Evolutionary conservation across 2,797 vertebrate species (phyloP), one percentile per base, ranked within the genome.

Genomic region (Chloroceryle amazona): DNA sequence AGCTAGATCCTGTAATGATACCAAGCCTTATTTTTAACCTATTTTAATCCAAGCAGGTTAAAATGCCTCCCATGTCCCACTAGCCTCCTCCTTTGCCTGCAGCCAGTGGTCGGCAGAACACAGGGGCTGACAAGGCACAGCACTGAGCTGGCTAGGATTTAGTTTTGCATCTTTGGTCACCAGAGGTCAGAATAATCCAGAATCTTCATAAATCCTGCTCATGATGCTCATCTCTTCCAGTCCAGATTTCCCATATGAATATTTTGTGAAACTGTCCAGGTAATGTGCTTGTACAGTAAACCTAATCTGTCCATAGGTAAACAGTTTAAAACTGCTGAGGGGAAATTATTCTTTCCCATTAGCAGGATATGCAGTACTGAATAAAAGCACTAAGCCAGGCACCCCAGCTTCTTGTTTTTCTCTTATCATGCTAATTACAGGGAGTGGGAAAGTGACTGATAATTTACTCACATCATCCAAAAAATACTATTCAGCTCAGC

Each of bases 41-140:
- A 28, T 87, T 92, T 67, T 28, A 65, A 87, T 71, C 33, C 26
- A 85, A 85, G 42, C 8, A 70, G 47, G 47, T 65, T 91, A 63
- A 90, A 85, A 89, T 67, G 37, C 7, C 21, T 87, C 13, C 42
- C 49, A 28, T 47, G 17, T 58, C 54, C 26, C 23, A 49, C 42
- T 14, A 89, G 37, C 8, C 35, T 55, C 14, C 17, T 87, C 6
- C n/a, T 80, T 44, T 78, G 37, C 68, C 25, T 46, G n/a, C n/a
- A 89, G 41, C 4, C 16, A n/a, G 23, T 26, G 19, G 2, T 28
- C 4, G 0, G 10, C 15, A 46, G 71, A 33, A 66, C 0, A 1
- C 17, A 72, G 19, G 4, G 6, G 16, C 11, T 79, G 44, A 46
- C 35, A 39, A 51, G 25, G 28, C 15, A 21, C 19, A 70, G 35